phyloP scores from a whole-genome alignment of 2,888 invertebrate species.

The Gandaritis pyraliata region DNA sequence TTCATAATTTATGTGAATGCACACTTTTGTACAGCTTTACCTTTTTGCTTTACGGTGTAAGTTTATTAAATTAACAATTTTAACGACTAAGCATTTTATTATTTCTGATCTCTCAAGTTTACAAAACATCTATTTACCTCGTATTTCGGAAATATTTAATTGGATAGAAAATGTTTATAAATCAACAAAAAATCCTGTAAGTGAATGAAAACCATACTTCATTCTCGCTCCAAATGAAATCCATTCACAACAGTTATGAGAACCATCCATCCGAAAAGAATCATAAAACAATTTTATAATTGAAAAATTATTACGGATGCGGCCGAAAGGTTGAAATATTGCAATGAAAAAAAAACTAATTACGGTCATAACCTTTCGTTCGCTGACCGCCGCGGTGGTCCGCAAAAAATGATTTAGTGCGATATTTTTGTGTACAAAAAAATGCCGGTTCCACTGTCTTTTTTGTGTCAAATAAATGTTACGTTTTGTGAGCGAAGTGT shows the following conservation, averaged over 20 bases:
- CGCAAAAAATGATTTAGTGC: slow-evolving; percentile 56
- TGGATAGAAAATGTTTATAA: no score
- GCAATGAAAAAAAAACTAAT: slow-evolving; percentile 70
- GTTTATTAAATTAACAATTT: background rate
- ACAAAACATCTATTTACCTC: no score
- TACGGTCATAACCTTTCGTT: slow-evolving; percentile 61
- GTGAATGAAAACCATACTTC: slow-evolving; percentile 19
- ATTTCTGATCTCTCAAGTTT: background rate
- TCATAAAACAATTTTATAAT: slow-evolving; percentile 59
- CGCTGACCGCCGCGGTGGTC: slow-evolving; percentile 46
- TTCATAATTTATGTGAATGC: slow-evolving; percentile 28
- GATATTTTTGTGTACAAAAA: slow-evolving; percentile 53
- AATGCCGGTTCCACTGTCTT: slow-evolving; percentile 34
- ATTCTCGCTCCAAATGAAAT: slow-evolving; percentile 6
- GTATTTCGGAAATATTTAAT: no score
- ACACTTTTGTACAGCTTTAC: slow-evolving; percentile 12
- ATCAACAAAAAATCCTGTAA: slow-evolving; percentile 7
- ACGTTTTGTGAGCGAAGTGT: slow-evolving; percentile 20
- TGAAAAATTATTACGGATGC: slow-evolving; percentile 72
- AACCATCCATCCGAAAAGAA: slow-evolving; percentile 45
- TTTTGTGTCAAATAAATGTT: slow-evolving; percentile 43
- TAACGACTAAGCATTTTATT: background rate
- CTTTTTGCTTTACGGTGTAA: slow-evolving; percentile 7
- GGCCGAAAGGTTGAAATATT: slow-evolving; percentile 68
- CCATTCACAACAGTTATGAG: slow-evolving; percentile 34